phyloP scores from a whole-genome alignment of 2,113 vertebrate species.

The Eublepharis macularius region DNA sequence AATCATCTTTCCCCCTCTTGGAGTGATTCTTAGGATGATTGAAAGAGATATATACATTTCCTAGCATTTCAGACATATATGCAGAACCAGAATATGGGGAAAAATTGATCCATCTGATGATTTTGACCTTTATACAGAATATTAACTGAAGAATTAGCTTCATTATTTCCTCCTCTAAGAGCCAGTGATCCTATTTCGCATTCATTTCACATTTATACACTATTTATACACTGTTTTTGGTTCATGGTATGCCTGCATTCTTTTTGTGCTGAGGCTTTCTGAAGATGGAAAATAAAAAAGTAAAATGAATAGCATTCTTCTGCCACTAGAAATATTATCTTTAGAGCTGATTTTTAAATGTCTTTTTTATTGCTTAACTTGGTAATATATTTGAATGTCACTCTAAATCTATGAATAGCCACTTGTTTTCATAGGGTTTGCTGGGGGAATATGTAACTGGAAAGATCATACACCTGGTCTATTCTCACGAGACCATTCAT shows the following conservation, averaged over 20 bases:
- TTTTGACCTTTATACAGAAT: background rate
- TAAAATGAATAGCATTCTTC: background rate
- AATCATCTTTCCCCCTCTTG: background rate
- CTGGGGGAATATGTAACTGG: background rate
- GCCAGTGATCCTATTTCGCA: background rate
- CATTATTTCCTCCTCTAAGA: constrained; percentile 8
- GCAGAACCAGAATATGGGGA: background rate
- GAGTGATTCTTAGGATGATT: background rate
- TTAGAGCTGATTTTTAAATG: constrained; percentile 41
- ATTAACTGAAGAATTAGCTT: background rate
- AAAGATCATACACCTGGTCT: constrained; percentile 21
- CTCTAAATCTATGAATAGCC: constrained; percentile 14
- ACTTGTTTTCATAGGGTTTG: constrained; percentile 25
- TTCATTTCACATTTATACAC: background rate
- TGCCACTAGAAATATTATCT: constrained; percentile 57
- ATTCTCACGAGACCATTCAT: constrained; percentile 23
- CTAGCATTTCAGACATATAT: background rate
- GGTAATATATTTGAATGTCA: constrained; percentile 31
- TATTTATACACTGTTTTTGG: constrained; percentile 2
- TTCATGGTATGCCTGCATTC: constrained; percentile 17
- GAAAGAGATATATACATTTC: background rate
- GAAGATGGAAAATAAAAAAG: constrained; percentile 24
- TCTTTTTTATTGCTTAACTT: constrained; percentile 38
- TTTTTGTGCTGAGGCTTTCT: background rate
- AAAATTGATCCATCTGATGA: background rate